Evolutionary conservation across 2,113 vertebrate species (phyloP).

Genomic region (Prunella fulvescens): DNA sequence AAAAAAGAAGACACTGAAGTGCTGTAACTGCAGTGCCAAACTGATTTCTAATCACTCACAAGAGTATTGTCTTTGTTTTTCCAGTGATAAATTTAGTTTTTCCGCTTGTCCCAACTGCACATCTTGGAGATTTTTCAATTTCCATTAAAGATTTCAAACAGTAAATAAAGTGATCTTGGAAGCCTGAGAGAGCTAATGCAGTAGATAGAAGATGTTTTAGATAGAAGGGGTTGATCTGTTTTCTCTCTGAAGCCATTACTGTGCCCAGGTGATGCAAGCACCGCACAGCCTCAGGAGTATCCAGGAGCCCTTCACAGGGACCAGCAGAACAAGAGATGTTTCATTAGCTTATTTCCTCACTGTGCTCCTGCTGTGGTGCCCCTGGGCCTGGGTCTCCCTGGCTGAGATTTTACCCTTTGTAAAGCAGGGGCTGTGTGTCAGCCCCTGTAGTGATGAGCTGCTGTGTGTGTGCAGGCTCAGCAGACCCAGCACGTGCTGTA

Average conservation of each 20-base stretch:
- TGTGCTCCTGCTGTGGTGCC: not conserved
- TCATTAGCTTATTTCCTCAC: not conserved
- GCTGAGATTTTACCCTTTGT: too few relatives aligned
- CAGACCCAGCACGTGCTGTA: fast-evolving
- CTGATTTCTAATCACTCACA: slow-evolving; percentile 22
- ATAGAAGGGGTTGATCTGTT: not conserved
- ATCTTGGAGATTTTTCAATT: not conserved
- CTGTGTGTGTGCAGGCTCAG: fast-evolving
- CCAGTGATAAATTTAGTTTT: not conserved
- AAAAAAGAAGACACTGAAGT: not conserved
- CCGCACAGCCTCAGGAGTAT: not conserved
- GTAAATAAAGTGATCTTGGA: not conserved
- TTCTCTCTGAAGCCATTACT: not conserved
- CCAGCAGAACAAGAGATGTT: not conserved
- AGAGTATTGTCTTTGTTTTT: slow-evolving; percentile 1
- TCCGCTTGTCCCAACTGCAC: not conserved
- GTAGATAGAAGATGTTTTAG: not conserved
- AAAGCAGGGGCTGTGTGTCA: fast-evolving
- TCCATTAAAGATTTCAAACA: slow-evolving; percentile 6
- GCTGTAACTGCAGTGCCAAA: slow-evolving; percentile 7
- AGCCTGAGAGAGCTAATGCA: not conserved
- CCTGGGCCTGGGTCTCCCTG: not conserved
- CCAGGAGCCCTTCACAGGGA: not conserved
- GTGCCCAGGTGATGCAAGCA: not conserved
- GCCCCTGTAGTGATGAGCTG: fast-evolving